Conservation (phyloP, 2,113 vertebrate species). For the Chunga burmeisteri region DNA sequence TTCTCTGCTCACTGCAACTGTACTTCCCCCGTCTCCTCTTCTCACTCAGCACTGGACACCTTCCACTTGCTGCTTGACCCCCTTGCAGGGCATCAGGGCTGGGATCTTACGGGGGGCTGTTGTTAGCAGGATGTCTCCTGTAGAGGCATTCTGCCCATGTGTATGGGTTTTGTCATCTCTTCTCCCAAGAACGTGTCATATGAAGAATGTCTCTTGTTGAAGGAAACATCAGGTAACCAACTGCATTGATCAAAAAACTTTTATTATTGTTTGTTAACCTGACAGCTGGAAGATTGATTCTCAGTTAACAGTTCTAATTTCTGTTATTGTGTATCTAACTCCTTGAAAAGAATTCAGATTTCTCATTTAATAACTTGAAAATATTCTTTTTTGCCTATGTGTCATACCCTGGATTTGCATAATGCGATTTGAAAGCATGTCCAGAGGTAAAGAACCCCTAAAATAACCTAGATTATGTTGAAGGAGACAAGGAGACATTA, state of each 20-base stretch:
- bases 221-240: not conserved
- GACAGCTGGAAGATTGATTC: slow-evolving; percentile 15
- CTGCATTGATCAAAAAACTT: not conserved
- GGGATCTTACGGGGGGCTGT: not conserved
- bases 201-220: not conserved
- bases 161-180: not conserved
- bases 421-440: slow-evolving; percentile 52
- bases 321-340: not conserved
- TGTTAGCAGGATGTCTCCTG: not conserved
- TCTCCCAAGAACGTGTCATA: not conserved
- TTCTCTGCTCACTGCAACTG: not conserved
- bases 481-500: slow-evolving; percentile 15
- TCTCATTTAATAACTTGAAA: slow-evolving; percentile 29
- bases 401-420: slow-evolving; percentile 28
- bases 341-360: not conserved
- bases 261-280: not conserved
- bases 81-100: not conserved
- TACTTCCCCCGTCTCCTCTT: not conserved
- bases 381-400: not conserved
- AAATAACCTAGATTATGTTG: not conserved
- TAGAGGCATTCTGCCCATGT: not conserved
- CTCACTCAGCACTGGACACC: not conserved
- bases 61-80: not conserved
- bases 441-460: slow-evolving; percentile 18
- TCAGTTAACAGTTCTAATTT: not conserved